These are phyloP conservation scores for Arothron firmamentum DNA, from an alignment of 2,113 vertebrate genomes.

Conservation along the genomic window DNA sequence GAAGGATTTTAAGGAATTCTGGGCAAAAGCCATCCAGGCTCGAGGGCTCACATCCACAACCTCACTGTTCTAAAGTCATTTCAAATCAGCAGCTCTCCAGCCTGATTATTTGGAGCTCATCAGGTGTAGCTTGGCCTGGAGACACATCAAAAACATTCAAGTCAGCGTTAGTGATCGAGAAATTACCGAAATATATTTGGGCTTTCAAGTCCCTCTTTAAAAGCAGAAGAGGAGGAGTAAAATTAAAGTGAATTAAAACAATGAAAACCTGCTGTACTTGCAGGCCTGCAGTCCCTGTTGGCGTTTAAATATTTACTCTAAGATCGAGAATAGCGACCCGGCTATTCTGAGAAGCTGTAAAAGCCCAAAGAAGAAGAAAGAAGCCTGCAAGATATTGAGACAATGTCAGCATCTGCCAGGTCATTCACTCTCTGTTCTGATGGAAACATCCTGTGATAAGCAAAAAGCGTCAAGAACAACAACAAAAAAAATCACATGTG, in stretches of 20 bases:
- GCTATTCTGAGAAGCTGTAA: background rate
- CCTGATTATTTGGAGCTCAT: too few relatives aligned
- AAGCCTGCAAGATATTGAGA: background rate
- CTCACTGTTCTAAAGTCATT: too few relatives aligned
- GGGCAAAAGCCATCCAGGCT: background rate
- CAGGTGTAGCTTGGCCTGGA: too few relatives aligned
- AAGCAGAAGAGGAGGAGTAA: background rate
- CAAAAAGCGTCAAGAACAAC: too few relatives aligned
- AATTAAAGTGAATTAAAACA: background rate
- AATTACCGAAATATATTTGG: too few relatives aligned
- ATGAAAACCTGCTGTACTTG: background rate
- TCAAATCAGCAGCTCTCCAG: too few relatives aligned
- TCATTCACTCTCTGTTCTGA: too few relatives aligned
- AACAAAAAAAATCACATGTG: constrained; percentile 13
- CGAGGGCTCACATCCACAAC: background rate
- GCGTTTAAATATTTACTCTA: constrained; percentile 14
- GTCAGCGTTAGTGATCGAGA: background rate
- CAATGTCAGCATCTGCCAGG: background rate
- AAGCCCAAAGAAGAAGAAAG: background rate
- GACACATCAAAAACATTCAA: background rate
- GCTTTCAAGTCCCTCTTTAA: background rate
- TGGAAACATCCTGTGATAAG: too few relatives aligned
- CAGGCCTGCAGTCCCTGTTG: background rate
- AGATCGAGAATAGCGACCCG: background rate
- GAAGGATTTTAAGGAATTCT: background rate